Percentiles rank a stretch among this genome's conserved stretches.
These are phyloP conservation scores for Alitta virens DNA, from an alignment of 2,888 invertebrate species.

Conservation along the genomic window DNA sequence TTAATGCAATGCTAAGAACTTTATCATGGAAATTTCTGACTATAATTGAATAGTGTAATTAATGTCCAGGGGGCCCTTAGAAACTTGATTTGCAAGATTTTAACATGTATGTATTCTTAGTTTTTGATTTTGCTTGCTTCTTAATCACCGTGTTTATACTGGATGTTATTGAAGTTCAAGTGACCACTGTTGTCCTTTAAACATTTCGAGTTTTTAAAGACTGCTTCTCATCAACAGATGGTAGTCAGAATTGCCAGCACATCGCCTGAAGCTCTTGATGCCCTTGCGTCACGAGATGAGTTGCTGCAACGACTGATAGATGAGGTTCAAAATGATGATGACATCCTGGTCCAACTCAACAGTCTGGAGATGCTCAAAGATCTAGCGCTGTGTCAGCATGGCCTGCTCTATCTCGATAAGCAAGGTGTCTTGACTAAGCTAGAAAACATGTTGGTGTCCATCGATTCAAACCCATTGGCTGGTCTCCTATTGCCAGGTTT, in stretches of 20 bases:
- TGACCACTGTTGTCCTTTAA: no score
- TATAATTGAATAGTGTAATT: no score
- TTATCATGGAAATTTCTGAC: no score
- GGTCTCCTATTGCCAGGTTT: slow-evolving; percentile 67
- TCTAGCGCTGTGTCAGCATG: slow-evolving; percentile 71
- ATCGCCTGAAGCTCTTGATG: slow-evolving; percentile 64
- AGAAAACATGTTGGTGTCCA: slow-evolving; percentile 63
- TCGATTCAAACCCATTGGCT: slow-evolving; percentile 65
- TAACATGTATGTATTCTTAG: no score
- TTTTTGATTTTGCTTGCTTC: no score
- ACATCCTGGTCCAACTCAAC: slow-evolving; percentile 77
- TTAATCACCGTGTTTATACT: no score
- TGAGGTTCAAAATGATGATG: slow-evolving; percentile 65
- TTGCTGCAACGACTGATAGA: slow-evolving; percentile 68
- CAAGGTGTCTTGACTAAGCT: slow-evolving; percentile 68
- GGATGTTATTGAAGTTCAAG: no score
- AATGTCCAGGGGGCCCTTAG: no score
- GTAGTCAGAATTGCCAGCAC: slow-evolving; percentile 62
- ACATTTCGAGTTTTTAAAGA: no score
- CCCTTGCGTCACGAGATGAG: slow-evolving; percentile 63
- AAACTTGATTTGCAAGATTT: no score
- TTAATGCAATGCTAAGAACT: no score
- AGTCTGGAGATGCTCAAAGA: slow-evolving; percentile 75
- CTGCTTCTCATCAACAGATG: no score
- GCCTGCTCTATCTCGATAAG: slow-evolving; percentile 71